These are phyloP conservation scores for Aleiodes sp. DNA, from an alignment of 1,140 invertebrate genomes.

Conservation along the genomic window DNA sequence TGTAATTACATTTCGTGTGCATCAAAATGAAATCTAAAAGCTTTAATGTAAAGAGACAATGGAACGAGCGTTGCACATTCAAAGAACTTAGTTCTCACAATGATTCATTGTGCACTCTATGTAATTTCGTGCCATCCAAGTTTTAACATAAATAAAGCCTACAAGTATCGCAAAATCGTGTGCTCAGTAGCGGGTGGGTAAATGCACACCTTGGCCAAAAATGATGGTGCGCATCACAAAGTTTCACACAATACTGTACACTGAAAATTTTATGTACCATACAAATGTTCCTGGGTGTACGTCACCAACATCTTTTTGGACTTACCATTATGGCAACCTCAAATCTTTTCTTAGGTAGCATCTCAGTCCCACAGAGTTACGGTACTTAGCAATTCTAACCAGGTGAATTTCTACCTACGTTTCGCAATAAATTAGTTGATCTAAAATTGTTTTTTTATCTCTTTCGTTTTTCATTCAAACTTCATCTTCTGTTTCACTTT, in stretches of 20 bases:
- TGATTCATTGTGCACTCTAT: background rate
- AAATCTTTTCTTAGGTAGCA: background rate
- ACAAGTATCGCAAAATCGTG: constrained; percentile 7
- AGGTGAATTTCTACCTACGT: background rate
- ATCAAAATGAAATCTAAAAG: no score
- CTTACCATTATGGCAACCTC: background rate
- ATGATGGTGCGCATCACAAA: background rate
- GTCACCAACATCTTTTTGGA: background rate
- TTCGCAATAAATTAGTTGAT: background rate
- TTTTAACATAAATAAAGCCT: constrained; percentile 7
- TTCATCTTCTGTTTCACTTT: background rate
- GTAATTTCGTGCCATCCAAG: background rate
- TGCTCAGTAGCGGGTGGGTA: background rate
- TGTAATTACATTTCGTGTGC: no score
- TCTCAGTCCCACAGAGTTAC: background rate
- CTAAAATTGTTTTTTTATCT: background rate
- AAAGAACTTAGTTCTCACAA: background rate
- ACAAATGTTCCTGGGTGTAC: background rate
- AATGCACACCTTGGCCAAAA: background rate
- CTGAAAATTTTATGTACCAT: constrained; percentile 3
- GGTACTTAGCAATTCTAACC: constrained; percentile 1
- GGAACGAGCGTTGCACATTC: no score
- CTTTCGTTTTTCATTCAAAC: background rate
- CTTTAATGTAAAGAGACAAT: no score
- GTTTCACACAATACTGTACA: background rate